These are phyloP conservation scores for Polydrusus pterygomalis DNA, from an alignment of 2,888 invertebrate genomes.

Conservation along the genomic window DNA sequence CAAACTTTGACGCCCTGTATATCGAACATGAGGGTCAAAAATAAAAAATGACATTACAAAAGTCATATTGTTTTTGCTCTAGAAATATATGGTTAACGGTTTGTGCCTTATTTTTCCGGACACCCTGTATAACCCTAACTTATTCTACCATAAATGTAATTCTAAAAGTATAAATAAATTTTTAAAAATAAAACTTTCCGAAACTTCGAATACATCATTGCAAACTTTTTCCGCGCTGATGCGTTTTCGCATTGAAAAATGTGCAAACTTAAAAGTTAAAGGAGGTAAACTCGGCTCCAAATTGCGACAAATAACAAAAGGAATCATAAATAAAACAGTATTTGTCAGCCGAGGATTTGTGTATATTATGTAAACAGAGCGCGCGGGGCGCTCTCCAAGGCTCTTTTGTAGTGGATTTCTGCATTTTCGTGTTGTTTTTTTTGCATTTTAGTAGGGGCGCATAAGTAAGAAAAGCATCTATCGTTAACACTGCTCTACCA, in stretches of 20 bases:
- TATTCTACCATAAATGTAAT: too few relatives aligned
- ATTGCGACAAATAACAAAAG: constrained; percentile 58
- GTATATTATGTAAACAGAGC: constrained; percentile 61
- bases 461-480: background rate
- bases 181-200: constrained; percentile 18
- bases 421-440: constrained; percentile 32
- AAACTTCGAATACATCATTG: constrained; percentile 17
- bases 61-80: too few relatives aligned
- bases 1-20: too few relatives aligned
- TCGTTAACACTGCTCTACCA: background rate
- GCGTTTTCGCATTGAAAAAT: constrained; percentile 47
- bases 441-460: constrained; percentile 2
- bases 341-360: constrained; percentile 61
- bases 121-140: too few relatives aligned
- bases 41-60: too few relatives aligned
- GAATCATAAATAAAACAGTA: constrained; percentile 63
- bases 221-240: constrained; percentile 38
- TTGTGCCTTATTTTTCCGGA: too few relatives aligned
- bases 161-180: background rate
- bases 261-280: constrained; percentile 49
- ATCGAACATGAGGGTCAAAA: too few relatives aligned
- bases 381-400: constrained; percentile 55
- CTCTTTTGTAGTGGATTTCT: constrained; percentile 57
- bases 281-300: constrained; percentile 50
- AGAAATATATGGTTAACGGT: too few relatives aligned